phyloP scores from a whole-genome alignment of 2,888 invertebrate genomes.

The Blastobasis adustella region DNA sequence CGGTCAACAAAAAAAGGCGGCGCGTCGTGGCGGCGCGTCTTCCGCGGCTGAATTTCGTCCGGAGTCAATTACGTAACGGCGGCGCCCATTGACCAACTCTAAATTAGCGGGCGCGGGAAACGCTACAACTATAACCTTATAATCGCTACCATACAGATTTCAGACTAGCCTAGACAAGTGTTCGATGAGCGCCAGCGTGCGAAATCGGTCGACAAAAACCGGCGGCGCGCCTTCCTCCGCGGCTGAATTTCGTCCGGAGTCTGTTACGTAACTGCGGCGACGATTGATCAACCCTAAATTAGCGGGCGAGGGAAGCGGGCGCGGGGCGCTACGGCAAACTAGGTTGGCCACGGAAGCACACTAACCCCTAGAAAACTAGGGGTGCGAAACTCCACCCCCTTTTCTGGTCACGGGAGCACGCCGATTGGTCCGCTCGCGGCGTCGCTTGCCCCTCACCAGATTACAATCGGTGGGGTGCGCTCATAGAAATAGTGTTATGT shows the following conservation, averaged over 20 bases:
- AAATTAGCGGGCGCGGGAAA: constrained; percentile 64
- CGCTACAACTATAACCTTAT: too few relatives aligned
- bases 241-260: constrained; percentile 37
- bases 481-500: constrained; percentile 73
- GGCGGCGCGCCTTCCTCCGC: neutral
- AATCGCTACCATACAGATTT: too few relatives aligned
- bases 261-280: constrained; percentile 56
- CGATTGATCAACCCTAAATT: constrained; percentile 74
- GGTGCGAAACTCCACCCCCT: constrained; percentile 75
- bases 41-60: constrained; percentile 29
- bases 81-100: constrained; percentile 69
- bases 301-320: constrained; percentile 52
- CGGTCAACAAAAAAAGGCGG: neutral
- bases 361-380: constrained; percentile 76
- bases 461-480: constrained; percentile 74
- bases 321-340: constrained; percentile 65
- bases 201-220: neutral
- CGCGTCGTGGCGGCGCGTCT: too few relatives aligned
- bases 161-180: neutral
- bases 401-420: constrained; percentile 72
- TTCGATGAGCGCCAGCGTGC: too few relatives aligned
- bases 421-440: constrained; percentile 68
- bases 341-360: constrained; percentile 75
- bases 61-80: constrained; percentile 56
- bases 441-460: constrained; percentile 69